Evolutionary conservation across 2,888 invertebrate genomes (phyloP).

Genomic region (Oxyscelio sp.): DNA sequence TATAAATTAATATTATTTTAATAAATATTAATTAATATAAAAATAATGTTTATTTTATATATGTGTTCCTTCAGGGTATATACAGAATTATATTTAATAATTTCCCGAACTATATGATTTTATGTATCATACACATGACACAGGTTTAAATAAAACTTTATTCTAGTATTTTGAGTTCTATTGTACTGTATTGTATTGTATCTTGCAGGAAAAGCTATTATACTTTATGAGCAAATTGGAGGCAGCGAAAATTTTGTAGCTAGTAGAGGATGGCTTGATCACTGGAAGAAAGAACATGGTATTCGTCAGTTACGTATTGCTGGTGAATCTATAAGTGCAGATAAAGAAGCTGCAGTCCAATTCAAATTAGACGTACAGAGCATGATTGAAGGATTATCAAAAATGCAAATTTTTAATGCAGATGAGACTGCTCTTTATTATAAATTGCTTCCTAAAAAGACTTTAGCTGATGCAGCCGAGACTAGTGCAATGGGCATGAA

Average conservation of each 20-base stretch:
- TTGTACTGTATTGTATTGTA: too few species aligned
- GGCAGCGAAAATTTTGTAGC: conserved; percentile 27
- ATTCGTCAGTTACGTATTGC: conserved; percentile 33
- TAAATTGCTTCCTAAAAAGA: conserved; percentile 60
- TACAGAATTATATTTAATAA: too few species aligned
- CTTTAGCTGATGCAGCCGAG: conserved; percentile 53
- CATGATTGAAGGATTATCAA: conserved; percentile 21
- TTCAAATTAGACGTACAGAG: conserved; percentile 47
- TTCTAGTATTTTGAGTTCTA: too few species aligned
- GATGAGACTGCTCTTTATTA: conserved; percentile 75
- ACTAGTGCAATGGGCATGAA: conserved; percentile 65
- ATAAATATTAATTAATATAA: too few species aligned
- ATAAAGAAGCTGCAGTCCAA: conserved; percentile 26
- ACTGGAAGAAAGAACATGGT: conserved; percentile 36
- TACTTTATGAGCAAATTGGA: conserved; percentile 22
- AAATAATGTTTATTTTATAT: too few species aligned
- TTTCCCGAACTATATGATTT: too few species aligned
- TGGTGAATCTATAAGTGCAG: conserved; percentile 17
- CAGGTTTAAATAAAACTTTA: too few species aligned
- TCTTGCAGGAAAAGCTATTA: conserved; percentile 16
- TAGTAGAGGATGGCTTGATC: conserved; percentile 29
- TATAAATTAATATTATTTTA: too few species aligned
- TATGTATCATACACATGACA: too few species aligned
- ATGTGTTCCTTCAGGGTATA: too few species aligned
- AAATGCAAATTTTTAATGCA: conserved; percentile 73